Conservation (phyloP, 2,797 vertebrate genomes). For the Cephalopachus bancanus region DNA sequence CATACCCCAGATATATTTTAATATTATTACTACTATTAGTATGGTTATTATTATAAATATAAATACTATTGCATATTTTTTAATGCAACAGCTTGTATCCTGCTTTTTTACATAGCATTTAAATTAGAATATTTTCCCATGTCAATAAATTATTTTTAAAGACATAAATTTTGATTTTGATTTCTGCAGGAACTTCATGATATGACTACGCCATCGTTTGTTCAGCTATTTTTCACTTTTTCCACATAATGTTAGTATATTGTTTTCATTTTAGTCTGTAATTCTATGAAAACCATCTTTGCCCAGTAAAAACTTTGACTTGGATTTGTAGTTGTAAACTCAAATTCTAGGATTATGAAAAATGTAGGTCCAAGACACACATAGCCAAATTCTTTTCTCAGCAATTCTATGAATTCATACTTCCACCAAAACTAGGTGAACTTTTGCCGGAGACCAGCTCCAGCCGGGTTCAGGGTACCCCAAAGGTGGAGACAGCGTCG, state of each 20-base stretch:
- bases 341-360: constrained; percentile 8
- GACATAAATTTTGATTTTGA: neutral
- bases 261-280: neutral
- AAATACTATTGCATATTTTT: neutral
- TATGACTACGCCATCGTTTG: neutral
- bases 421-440: neutral
- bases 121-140: neutral
- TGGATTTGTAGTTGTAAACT: constrained; percentile 28
- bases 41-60: neutral
- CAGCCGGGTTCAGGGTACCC: too few species aligned
- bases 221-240: constrained; percentile 10
- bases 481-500: too few species aligned
- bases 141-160: constrained; percentile 25
- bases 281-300: constrained; percentile 45
- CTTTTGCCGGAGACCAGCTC: neutral
- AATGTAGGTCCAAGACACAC: neutral
- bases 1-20: neutral
- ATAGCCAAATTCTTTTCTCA: neutral
- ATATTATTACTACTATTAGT: neutral
- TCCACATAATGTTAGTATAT: neutral
- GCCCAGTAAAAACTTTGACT: neutral
- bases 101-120: neutral
- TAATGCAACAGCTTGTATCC: neutral
- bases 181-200: constrained; percentile 12
- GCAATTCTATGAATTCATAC: neutral